Conservation (phyloP, 2,888 invertebrate species). For the Himalopsyche japonica region DNA sequence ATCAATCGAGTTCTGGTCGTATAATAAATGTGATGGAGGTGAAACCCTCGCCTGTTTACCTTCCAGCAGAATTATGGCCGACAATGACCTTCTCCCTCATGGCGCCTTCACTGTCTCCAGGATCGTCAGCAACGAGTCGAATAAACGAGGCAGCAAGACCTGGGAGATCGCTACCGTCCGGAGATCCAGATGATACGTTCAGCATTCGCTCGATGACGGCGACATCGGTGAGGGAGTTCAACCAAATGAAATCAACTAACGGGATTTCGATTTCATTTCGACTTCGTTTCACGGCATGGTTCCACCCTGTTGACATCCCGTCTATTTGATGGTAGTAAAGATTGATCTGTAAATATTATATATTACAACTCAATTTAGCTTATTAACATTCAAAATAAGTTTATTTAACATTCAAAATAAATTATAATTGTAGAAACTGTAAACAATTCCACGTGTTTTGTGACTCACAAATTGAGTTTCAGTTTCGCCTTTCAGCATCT, state of each 20-base stretch:
- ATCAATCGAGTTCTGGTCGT: no score
- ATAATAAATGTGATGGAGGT: no score
- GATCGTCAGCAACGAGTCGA: constrained; percentile 60
- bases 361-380: not conserved
- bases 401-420: no score
- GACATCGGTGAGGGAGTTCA: constrained; percentile 77
- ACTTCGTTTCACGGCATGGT: constrained; percentile 67
- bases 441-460: no score
- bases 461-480: no score
- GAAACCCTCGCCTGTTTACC: constrained; percentile 50
- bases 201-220: constrained; percentile 66
- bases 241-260: constrained; percentile 69
- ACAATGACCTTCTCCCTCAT: constrained; percentile 64
- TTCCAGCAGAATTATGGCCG: constrained; percentile 80
- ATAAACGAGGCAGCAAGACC: constrained; percentile 66
- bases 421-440: no score
- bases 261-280: constrained; percentile 64
- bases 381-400: not conserved
- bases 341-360: constrained; percentile 59
- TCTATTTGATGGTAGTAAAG: constrained; percentile 77
- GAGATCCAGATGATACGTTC: constrained; percentile 52
- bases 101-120: constrained; percentile 46
- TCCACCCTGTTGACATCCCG: constrained; percentile 78
- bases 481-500: no score
- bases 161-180: constrained; percentile 48